Evolutionary conservation across 2,797 vertebrate species (phyloP).

Genomic region (Siniperca undulata): DNA sequence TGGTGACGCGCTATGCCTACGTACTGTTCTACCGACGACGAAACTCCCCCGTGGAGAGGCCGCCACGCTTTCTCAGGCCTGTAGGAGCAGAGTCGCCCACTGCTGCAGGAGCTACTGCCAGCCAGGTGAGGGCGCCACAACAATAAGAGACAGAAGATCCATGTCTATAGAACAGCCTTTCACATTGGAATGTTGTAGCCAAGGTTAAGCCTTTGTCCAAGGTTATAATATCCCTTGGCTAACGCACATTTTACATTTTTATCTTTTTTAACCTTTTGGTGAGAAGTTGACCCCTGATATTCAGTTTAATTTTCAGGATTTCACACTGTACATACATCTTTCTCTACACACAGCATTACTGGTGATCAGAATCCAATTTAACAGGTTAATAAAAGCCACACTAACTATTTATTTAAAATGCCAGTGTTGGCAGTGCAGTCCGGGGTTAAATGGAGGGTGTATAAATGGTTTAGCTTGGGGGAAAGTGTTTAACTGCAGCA

Average conservation of each 20-base stretch:
- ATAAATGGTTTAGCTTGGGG: not conserved
- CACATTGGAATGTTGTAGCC: not conserved
- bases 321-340: not conserved
- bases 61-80: conserved; percentile 86
- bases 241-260: not conserved
- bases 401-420: not conserved
- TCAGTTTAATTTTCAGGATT: not conserved
- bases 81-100: conserved; percentile 85
- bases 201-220: not conserved
- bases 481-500: not conserved
- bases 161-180: not conserved
- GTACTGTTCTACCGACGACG: conserved; percentile 97
- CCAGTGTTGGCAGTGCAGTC: not conserved
- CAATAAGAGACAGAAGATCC: not conserved
- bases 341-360: not conserved
- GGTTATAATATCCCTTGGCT: not conserved
- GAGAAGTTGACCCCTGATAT: not conserved
- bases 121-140: conserved; percentile 90
- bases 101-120: conserved; percentile 89
- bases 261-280: not conserved
- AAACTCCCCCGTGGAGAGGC: conserved; percentile 97
- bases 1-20: conserved; percentile 97
- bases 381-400: not conserved
- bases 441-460: not conserved
- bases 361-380: not conserved